Base-by-base conservation (phyloP, 2,888 invertebrate genomes). In the Megaustenia siamemsis region DNA sequence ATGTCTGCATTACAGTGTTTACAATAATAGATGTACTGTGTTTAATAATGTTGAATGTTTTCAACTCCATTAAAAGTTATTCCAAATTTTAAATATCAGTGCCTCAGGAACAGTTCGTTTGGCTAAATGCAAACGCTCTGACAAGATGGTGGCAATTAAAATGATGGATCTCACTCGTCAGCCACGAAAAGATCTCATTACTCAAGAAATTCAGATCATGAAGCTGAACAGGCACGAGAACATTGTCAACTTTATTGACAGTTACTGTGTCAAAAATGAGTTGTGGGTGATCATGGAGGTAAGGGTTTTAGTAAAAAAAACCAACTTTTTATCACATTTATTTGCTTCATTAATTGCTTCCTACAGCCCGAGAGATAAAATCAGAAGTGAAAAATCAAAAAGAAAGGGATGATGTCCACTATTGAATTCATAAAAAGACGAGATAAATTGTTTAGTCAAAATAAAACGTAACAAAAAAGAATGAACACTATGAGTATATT, bases 241-340 rank as follows among this genome's bases (percentile, higher is more conserved):
- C 94, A 95, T 98, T 90, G 99, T 99, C 0, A 99, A 99, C 94
- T 99, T 98, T 94, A 95, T 98, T 12, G 98, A 98, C 91, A 97
- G 97, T 21, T 98, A 97, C 95, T 96, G 98, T n/a, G 96, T 97
- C 75, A 96, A 96, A 88, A 97, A 97, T 75, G 97, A 98, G 93
- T 95, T 99, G 10, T 99, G 98, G 98, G 98, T 98, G 0, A 96
- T 98, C 1, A 98, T 99, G 98, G 99, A 99, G 80, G 84, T 84
- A 49, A 66, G 80, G 40, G 35, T 12, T 43, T 28, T n/a, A 28
- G 35, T n/a, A n/a, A n/a, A n/a, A n/a, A n/a, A n/a, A n/a, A n/a
- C n/a, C n/a, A n/a, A n/a, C n/a, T n/a, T n/a, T n/a, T n/a, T n/a
- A n/a, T n/a, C n/a, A n/a, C n/a, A n/a, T n/a, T n/a, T n/a, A n/a